Evolutionary conservation across 2,113 vertebrate genomes (phyloP).

Genomic region (Xenus cinereus): DNA sequence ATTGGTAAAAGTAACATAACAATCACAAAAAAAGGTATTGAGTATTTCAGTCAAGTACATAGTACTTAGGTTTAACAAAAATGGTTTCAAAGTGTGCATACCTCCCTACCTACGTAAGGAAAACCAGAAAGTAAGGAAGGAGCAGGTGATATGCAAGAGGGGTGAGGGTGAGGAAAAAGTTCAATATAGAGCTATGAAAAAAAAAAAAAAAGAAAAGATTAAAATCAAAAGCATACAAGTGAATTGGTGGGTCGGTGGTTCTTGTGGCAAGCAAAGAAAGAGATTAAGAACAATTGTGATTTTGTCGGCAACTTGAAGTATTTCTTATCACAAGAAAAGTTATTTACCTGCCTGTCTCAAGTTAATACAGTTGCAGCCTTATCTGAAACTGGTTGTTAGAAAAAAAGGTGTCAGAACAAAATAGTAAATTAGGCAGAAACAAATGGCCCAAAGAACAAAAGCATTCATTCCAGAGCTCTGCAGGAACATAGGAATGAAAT

Average conservation of each 20-base stretch:
- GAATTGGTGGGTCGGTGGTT: neutral
- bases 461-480: constrained; percentile 1
- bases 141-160: fast-evolving
- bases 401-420: constrained; percentile 41
- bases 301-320: neutral
- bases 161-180: fast-evolving
- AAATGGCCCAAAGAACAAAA: constrained; percentile 27
- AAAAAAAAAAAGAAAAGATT: neutral
- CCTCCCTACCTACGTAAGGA: neutral
- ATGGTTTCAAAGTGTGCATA: neutral
- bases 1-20: neutral
- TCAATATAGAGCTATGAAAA: neutral
- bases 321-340: neutral
- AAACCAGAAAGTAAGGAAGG: neutral
- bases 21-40: neutral
- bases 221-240: neutral
- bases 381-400: neutral
- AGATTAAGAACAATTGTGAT: neutral
- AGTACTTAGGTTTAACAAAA: neutral
- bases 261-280: neutral
- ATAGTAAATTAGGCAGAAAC: constrained; percentile 31
- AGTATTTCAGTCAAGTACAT: neutral
- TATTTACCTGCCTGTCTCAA: neutral
- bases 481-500: constrained; percentile 10
- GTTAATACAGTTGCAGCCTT: neutral